These are phyloP conservation scores for Acleris emargana DNA, from an alignment of 2,888 invertebrate species.

Conservation along the genomic window DNA sequence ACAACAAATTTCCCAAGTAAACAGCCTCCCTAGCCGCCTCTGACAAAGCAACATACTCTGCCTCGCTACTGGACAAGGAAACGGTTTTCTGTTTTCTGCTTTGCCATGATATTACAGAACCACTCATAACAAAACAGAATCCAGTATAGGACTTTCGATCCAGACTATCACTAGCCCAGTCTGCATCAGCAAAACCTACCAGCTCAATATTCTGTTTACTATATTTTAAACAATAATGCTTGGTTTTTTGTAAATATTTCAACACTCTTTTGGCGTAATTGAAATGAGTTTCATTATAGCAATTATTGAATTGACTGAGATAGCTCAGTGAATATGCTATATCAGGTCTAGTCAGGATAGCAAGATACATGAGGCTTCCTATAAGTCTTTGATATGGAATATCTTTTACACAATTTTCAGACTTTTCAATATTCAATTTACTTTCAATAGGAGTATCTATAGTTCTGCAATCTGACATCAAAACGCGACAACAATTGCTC, in stretches of 20 bases:
- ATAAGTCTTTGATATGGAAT: constrained; percentile 5
- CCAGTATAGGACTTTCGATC: constrained; percentile 38
- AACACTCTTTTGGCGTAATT: neutral
- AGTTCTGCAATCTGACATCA: constrained; percentile 23
- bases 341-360: constrained; percentile 1
- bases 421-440: constrained; percentile 19
- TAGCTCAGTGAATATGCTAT: neutral
- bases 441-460: constrained; percentile 21
- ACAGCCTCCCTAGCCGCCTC: constrained; percentile 41
- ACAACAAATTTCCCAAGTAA: constrained; percentile 37
- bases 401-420: neutral
- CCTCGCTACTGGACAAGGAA: neutral
- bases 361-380: constrained; percentile 19
- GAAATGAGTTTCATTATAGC: constrained; percentile 7
- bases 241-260: constrained; percentile 33
- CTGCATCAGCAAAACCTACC: constrained; percentile 31
- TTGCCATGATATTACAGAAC: constrained; percentile 34
- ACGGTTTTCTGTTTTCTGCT: constrained; percentile 28
- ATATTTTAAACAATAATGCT: constrained; percentile 30
- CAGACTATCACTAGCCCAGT: constrained; percentile 29
- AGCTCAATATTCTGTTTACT: constrained; percentile 11
- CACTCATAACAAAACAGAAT: constrained; percentile 27
- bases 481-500: constrained; percentile 23
- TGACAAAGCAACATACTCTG: constrained; percentile 23
- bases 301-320: constrained; percentile 3